phyloP scores from a whole-genome alignment of 2,797 vertebrate species.

The Onychomys arenicola region DNA sequence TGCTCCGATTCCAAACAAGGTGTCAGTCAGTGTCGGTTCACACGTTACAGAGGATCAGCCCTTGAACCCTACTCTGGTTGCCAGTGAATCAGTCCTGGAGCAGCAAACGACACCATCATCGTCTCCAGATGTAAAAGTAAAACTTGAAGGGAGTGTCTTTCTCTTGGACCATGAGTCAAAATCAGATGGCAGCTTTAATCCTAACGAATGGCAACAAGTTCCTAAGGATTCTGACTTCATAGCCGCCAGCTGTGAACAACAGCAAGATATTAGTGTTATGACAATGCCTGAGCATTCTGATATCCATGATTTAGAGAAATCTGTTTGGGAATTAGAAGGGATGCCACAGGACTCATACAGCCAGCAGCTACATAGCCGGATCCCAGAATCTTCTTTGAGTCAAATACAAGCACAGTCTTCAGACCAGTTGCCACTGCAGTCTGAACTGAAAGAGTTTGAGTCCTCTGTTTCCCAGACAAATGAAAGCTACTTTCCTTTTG shows the following conservation, averaged over 20 bases:
- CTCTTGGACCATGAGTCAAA: conserved; percentile 90
- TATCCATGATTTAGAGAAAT: conserved; percentile 91
- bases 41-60: conserved; percentile 85
- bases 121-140: conserved; percentile 90
- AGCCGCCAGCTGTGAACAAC: conserved; percentile 86
- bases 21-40: conserved; percentile 87
- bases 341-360: conserved; percentile 86
- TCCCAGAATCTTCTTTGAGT: conserved; percentile 88
- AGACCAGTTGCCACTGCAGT: conserved; percentile 90
- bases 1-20: conserved; percentile 87
- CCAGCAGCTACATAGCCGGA: conserved; percentile 87
- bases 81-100: conserved; percentile 87
- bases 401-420: conserved; percentile 90
- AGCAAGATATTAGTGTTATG: conserved; percentile 86
- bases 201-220: conserved; percentile 91
- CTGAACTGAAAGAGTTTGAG: conserved; percentile 94
- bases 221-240: conserved; percentile 88
- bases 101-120: conserved; percentile 88
- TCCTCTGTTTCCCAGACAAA: conserved; percentile 92
- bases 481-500: conserved; percentile 96
- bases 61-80: conserved; percentile 85
- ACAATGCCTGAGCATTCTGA: conserved; percentile 86
- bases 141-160: conserved; percentile 90
- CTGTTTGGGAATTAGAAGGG: conserved; percentile 89
- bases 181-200: conserved; percentile 89